phyloP scores from a whole-genome alignment of 1,140 invertebrate species.

The Drosophila rufa region DNA sequence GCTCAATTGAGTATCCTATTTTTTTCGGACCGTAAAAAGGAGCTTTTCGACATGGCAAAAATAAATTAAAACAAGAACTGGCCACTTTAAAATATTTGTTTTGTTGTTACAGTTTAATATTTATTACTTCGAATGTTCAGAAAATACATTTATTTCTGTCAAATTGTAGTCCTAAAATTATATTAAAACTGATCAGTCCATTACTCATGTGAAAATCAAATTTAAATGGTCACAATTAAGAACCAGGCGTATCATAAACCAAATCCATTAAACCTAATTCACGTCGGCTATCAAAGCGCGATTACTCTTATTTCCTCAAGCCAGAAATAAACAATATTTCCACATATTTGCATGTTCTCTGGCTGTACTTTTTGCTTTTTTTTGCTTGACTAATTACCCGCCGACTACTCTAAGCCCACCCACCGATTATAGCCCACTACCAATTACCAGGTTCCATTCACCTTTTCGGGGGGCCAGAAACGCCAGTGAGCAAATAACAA shows the following conservation, averaged over 20 bases:
- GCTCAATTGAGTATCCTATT: conserved; percentile 33
- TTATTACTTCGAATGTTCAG: background rate
- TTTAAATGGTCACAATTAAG: background rate
- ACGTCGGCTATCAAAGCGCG: conserved; percentile 19
- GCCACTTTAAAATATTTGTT: background rate
- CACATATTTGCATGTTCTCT: conserved; percentile 33
- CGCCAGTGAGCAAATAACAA: conserved; percentile 38
- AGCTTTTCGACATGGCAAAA: background rate
- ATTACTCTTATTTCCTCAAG: conserved; percentile 13
- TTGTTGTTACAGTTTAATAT: background rate
- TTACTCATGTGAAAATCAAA: background rate
- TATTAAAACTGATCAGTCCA: background rate
- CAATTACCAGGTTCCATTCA: conserved; percentile 67
- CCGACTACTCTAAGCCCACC: conserved; percentile 28
- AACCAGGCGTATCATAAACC: background rate
- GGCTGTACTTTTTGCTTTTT: conserved; percentile 5
- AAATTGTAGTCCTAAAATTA: background rate
- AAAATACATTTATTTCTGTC: too few relatives aligned
- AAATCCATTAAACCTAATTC: conserved; percentile 30
- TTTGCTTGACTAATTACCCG: conserved; percentile 45
- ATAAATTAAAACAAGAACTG: background rate
- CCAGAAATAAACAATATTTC: conserved; percentile 10
- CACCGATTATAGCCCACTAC: conserved; percentile 43
- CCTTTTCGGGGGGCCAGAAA: conserved; percentile 33
- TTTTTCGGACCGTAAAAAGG: conserved; percentile 12